Conservation (phyloP, 2,797 vertebrate genomes). For the Xerus rutilus region DNA sequence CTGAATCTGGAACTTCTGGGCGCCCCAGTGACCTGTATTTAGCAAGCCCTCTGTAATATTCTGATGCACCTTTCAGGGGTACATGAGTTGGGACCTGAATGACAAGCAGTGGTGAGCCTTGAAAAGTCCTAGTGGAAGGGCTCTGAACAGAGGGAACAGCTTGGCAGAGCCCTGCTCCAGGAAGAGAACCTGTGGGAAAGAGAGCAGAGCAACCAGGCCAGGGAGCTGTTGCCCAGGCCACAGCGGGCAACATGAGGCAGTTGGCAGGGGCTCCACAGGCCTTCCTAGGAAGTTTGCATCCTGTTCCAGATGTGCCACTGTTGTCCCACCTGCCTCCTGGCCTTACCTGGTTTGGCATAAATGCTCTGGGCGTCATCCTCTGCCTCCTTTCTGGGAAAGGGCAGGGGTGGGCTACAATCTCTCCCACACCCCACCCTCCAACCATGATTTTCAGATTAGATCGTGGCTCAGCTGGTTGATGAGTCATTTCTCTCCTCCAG, state of each 20-base stretch:
- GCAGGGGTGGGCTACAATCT: neutral
- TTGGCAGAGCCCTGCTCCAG: neutral
- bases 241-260: rapidly evolving
- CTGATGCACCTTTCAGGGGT: neutral
- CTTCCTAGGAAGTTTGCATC: neutral
- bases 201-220: neutral
- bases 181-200: neutral
- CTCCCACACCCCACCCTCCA: neutral
- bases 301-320: rapidly evolving
- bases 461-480: neutral
- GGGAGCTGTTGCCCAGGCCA: neutral
- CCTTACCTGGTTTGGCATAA: neutral
- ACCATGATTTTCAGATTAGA: neutral
- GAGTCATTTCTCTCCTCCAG: neutral
- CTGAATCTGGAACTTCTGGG: neutral
- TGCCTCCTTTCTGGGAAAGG: neutral
- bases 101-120: neutral
- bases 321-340: neutral
- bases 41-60: neutral
- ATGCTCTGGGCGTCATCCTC: neutral
- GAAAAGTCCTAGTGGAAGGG: neutral
- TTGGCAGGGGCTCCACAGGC: neutral
- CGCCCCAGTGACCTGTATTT: too few relatives aligned
- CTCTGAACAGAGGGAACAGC: neutral
- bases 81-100: neutral